A percentile compares a stretch with the other conserved stretches of the same genome.
Evolutionary conservation across 2,888 invertebrate genomes (phyloP).

Genomic region (Zaprionus bogoriensis): DNA sequence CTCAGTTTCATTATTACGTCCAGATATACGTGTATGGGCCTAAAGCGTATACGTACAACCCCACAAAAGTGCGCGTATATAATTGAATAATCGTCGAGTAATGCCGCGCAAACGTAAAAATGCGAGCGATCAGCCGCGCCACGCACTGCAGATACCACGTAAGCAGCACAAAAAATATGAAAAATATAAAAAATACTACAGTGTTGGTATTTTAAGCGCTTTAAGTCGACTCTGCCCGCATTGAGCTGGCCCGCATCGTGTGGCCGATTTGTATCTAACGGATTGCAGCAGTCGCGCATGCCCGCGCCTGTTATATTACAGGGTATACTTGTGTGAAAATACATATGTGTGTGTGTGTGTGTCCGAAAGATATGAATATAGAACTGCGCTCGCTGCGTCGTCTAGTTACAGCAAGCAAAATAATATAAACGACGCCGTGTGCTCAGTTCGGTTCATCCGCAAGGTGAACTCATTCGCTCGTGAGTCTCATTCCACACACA

Average conservation of each 20-base stretch:
- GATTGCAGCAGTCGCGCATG: too few relatives aligned
- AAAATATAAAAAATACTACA: too few relatives aligned
- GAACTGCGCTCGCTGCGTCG: conserved; percentile 36
- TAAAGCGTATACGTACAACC: not conserved
- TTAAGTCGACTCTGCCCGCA: too few relatives aligned
- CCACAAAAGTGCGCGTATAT: conserved; percentile 3
- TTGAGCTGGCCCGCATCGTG: too few relatives aligned
- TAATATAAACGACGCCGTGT: conserved; percentile 31
- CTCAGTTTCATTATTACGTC: not conserved
- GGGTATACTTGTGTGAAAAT: conserved; percentile 16
- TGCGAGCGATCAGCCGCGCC: not conserved
- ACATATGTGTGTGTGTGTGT: not conserved
- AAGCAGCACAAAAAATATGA: not conserved
- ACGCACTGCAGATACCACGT: not conserved
- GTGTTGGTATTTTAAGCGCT: too few relatives aligned
- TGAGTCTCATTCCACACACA: not conserved
- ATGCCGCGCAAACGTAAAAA: not conserved
- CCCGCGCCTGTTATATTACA: not conserved
- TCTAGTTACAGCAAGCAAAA: conserved; percentile 54
- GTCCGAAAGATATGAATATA: conserved; percentile 42
- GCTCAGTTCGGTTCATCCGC: conserved; percentile 31
- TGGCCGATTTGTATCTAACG: too few relatives aligned
- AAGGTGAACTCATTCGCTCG: conserved; percentile 42
- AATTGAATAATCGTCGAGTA: conserved; percentile 42
- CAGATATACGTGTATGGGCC: not conserved